Conservation (phyloP, 2,113 vertebrate species). For the Lamprotornis superbus region DNA sequence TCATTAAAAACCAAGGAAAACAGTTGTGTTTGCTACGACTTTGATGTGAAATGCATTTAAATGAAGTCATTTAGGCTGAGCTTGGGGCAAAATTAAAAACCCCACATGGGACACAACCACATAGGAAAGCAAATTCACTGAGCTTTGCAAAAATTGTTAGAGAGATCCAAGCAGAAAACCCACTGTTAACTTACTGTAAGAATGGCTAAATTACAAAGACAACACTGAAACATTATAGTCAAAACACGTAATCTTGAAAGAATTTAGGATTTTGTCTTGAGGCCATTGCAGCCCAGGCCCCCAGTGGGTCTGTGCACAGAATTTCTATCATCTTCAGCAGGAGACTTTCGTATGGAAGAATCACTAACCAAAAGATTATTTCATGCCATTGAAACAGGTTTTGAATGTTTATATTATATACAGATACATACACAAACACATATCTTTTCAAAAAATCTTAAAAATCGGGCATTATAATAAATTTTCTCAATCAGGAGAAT, state of each 20-base stretch:
- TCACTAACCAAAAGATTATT: neutral
- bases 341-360: neutral
- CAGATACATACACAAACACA: neutral
- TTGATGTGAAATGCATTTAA: conserved; percentile 28
- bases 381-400: neutral
- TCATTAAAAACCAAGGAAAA: conserved; percentile 10
- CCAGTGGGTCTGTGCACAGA: neutral
- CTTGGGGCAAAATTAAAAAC: conserved; percentile 36
- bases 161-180: neutral
- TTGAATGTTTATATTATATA: neutral
- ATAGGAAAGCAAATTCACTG: conserved; percentile 20
- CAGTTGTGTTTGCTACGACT: neutral
- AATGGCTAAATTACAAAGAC: conserved; percentile 51
- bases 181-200: conserved; percentile 13
- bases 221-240: conserved; percentile 42
- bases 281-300: neutral
- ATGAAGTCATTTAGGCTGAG: neutral
- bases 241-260: conserved; percentile 29
- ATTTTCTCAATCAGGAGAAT: neutral
- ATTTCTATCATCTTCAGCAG: conserved; percentile 3
- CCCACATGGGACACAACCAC: neutral
- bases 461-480: neutral
- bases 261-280: conserved; percentile 32
- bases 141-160: conserved; percentile 33
- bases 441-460: neutral